These are phyloP conservation scores for Tyrophagus putrescentiae DNA, from an alignment of 1,140 invertebrate species.

Conservation along the genomic window DNA sequence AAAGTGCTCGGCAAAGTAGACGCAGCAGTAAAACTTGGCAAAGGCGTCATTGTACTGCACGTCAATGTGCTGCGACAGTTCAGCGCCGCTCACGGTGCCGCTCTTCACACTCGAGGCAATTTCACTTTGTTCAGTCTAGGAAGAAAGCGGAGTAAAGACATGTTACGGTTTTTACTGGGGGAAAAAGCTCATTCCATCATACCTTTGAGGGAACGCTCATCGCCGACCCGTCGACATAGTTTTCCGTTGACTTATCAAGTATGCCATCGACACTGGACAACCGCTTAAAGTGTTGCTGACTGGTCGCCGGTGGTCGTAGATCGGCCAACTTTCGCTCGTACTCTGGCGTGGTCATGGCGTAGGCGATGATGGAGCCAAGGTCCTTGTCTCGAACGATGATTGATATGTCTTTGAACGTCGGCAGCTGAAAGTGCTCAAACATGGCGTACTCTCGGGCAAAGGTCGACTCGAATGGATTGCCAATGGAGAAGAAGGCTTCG, in stretches of 20 bases:
- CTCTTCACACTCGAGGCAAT: not conserved
- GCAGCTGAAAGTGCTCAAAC: constrained; percentile 46
- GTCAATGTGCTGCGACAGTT: constrained; percentile 46
- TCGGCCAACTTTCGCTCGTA: constrained; percentile 45
- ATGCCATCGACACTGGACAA: not conserved
- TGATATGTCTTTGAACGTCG: constrained; percentile 44
- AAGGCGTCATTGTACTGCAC: constrained; percentile 56
- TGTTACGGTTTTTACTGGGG: not conserved
- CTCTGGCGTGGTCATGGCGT: constrained; percentile 54
- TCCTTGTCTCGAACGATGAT: constrained; percentile 68
- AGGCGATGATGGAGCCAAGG: constrained; percentile 75
- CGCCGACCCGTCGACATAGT: not conserved
- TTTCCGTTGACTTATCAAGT: not conserved
- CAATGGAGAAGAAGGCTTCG: constrained; percentile 31
- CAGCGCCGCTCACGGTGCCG: not conserved
- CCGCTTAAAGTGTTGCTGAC: too few species aligned
- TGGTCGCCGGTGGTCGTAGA: not conserved
- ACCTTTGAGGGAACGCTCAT: not conserved
- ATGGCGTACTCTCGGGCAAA: not conserved
- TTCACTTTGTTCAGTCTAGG: not conserved
- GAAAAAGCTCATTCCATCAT: not conserved
- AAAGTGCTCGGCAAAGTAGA: constrained; percentile 75
- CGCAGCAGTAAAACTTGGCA: constrained; percentile 63
- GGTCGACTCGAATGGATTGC: constrained; percentile 39
- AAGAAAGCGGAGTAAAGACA: not conserved